Percentiles rank a stretch among this genome's conserved stretches.
Conservation (phyloP, 2,888 invertebrate genomes). For the Gymnocheta viridis region DNA sequence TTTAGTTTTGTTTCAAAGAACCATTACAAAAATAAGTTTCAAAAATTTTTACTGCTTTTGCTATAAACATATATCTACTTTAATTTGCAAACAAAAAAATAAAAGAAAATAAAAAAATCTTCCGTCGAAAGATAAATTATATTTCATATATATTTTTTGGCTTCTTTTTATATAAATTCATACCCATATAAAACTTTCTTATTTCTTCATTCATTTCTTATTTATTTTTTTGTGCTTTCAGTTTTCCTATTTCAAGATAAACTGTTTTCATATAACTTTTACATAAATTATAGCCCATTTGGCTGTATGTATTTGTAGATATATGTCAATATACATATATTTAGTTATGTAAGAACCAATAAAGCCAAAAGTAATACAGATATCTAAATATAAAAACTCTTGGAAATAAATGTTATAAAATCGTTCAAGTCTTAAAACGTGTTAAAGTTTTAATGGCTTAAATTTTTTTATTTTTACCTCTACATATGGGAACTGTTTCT, state of each 20-base stretch:
- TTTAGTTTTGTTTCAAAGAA: constrained; percentile 10
- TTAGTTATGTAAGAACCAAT: background rate
- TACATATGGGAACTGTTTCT: constrained; percentile 13
- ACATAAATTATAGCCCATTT: constrained; percentile 56
- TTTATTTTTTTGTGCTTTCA: background rate
- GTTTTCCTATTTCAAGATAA: constrained; percentile 44
- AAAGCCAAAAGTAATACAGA: constrained; percentile 24
- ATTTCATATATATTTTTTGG: constrained; percentile 28
- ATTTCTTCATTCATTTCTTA: background rate
- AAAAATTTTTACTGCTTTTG: constrained; percentile 6
- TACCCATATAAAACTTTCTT: constrained; percentile 42
- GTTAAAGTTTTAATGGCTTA: constrained; percentile 67
- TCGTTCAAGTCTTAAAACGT: constrained; percentile 59
- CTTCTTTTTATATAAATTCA: constrained; percentile 22
- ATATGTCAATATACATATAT: constrained; percentile 24
- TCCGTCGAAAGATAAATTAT: constrained; percentile 45
- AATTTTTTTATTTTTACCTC: background rate
- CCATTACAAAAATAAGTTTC: constrained; percentile 5
- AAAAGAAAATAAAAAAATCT: constrained; percentile 10
- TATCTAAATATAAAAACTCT: constrained; percentile 36
- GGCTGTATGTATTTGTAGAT: constrained; percentile 13
- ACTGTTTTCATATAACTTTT: constrained; percentile 59
- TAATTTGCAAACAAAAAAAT: constrained; percentile 48
- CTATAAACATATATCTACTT: constrained; percentile 48
- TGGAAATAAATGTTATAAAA: constrained; percentile 46